Evolutionary conservation across 2,113 vertebrate species (phyloP).

Genomic region (Nothocercus julius): DNA sequence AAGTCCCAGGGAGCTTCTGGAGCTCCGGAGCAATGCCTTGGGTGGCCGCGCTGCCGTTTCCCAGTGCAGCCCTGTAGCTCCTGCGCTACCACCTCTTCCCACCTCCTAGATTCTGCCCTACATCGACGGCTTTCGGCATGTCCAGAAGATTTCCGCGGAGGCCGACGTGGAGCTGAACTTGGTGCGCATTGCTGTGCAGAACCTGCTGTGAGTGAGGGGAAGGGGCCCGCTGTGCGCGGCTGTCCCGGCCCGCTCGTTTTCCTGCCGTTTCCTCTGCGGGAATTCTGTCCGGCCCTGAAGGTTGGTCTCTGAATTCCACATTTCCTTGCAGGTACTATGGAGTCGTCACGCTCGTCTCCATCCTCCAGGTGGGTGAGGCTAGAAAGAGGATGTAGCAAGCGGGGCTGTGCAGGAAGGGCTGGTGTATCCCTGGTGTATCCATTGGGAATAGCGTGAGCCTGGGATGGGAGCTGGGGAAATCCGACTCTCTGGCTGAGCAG

Average conservation of each 20-base stretch:
- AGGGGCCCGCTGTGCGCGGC: neutral
- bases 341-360: slow-evolving; percentile 92
- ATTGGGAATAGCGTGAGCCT: fast-evolving
- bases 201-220: slow-evolving; percentile 85
- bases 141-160: slow-evolving; percentile 97
- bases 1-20: fast-evolving
- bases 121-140: slow-evolving; percentile 94
- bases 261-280: neutral
- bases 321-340: slow-evolving; percentile 89
- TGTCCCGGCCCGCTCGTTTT: neutral
- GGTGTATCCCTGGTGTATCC: no score
- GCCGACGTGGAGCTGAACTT: slow-evolving; percentile 96
- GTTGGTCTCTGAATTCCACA: no score
- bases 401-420: neutral
- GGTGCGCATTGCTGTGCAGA: slow-evolving; percentile 96
- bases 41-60: no score
- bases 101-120: slow-evolving; percentile 89
- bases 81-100: neutral
- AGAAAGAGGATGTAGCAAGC: fast-evolving
- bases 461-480: fast-evolving
- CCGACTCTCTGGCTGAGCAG: neutral
- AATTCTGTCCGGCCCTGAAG: fast-evolving
- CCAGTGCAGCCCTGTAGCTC: neutral
- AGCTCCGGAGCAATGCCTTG: neutral
- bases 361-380: slow-evolving; percentile 88